A percentile compares a stretch with the other conserved stretches of the same genome.
phyloP scores from a whole-genome alignment of 2,113 vertebrate genomes.

The Chauna torquata region DNA sequence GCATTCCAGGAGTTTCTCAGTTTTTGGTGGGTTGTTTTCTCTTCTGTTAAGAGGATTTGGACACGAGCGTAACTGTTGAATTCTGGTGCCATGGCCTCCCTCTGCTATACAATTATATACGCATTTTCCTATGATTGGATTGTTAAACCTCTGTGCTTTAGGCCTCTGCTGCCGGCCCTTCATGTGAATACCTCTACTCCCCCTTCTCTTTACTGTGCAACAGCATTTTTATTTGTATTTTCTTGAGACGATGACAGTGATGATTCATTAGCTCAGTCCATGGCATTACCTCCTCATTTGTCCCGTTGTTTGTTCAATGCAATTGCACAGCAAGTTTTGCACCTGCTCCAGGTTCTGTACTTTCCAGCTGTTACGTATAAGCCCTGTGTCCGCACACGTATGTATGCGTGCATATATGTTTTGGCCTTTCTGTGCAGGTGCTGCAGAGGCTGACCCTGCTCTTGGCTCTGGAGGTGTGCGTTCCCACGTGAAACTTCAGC shows the following conservation, averaged over 20 bases:
- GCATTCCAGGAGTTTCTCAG: neutral
- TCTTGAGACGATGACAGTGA: neutral
- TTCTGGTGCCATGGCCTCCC: neutral
- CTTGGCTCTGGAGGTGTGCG: rapidly evolving
- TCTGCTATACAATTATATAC: neutral
- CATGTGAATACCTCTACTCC: rapidly evolving
- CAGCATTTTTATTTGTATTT: neutral
- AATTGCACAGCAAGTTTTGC: neutral
- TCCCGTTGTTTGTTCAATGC: neutral
- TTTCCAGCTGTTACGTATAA: neutral
- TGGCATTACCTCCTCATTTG: rapidly evolving
- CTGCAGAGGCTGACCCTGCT: neutral
- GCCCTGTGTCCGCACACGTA: rapidly evolving
- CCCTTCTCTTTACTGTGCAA: neutral
- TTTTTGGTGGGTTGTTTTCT: neutral
- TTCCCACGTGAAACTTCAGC: rapidly evolving
- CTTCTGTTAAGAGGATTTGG: neutral
- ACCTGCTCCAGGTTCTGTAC: neutral
- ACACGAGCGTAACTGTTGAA: rapidly evolving
- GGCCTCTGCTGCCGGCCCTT: neutral
- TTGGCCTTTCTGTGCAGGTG: neutral
- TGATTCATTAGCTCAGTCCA: neutral
- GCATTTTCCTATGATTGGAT: rapidly evolving
- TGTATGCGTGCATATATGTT: rapidly evolving
- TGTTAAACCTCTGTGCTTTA: neutral